Conservation (phyloP, 1,140 invertebrate species). For the Conopomorpha cramerella region DNA sequence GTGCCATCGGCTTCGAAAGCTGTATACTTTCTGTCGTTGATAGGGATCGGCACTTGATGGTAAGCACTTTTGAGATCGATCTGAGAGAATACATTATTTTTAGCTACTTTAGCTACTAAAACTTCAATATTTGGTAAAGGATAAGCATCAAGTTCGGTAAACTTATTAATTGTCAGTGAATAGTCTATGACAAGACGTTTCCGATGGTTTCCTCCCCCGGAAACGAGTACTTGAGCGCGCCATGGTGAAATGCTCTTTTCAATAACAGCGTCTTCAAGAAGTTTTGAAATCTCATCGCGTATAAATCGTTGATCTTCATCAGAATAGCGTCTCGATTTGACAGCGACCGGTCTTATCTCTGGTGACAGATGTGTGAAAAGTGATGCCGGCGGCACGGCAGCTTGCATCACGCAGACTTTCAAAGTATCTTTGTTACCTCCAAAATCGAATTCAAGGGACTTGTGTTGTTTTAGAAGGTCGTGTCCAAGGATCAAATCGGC, state of each 20-base stretch:
- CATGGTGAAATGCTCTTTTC: too few species aligned
- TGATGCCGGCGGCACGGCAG: slow-evolving; percentile 8
- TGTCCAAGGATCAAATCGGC: too few species aligned
- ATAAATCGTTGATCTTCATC: too few species aligned
- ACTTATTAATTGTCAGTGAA: slow-evolving; percentile 14
- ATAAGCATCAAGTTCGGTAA: slow-evolving; percentile 9
- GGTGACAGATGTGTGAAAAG: slow-evolving; percentile 8
- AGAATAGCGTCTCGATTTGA: too few species aligned
- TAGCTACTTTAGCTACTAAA: too few species aligned
- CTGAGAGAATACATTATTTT: too few species aligned
- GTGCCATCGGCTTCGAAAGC: too few species aligned
- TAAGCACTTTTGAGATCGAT: too few species aligned
- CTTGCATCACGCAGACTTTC: slow-evolving; percentile 10
- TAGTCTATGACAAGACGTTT: slow-evolving; percentile 15
- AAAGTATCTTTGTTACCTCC: slow-evolving; percentile 7
- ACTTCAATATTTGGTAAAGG: slow-evolving; percentile 8
- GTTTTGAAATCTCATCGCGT: too few species aligned
- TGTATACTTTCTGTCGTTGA: slow-evolving; percentile 5
- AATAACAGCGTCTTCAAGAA: slow-evolving; percentile 9
- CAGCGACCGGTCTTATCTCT: slow-evolving; percentile 7
- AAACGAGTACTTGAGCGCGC: slow-evolving; percentile 13
- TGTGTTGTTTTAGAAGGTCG: slow-evolving; percentile 9
- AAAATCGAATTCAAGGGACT: slow-evolving; percentile 4
- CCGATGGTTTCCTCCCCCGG: slow-evolving; percentile 6
- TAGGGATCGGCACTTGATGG: slow-evolving; percentile 5